phyloP scores from a whole-genome alignment of 2,888 invertebrate species.

The Anodontia alba region DNA sequence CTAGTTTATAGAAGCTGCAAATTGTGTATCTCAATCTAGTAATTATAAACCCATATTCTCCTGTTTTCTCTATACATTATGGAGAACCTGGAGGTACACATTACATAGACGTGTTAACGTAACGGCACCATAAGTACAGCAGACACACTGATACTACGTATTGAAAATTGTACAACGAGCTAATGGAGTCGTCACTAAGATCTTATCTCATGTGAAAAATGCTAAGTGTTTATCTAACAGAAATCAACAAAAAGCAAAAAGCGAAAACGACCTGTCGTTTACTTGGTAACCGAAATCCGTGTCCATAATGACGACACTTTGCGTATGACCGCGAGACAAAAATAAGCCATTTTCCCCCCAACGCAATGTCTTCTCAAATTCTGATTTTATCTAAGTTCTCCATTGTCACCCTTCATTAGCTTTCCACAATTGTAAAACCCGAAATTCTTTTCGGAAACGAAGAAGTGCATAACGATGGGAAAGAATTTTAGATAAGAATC shows the following conservation, averaged over 20 bases:
- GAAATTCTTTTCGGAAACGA: background rate
- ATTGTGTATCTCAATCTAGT: too few species aligned
- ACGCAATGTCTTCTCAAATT: background rate
- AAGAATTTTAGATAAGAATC: conserved; percentile 40
- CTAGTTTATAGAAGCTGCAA: too few species aligned
- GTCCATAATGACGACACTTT: background rate
- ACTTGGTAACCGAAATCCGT: background rate
- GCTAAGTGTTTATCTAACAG: background rate
- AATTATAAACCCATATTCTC: too few species aligned
- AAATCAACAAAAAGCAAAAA: background rate
- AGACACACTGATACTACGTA: too few species aligned
- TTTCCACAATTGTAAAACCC: background rate
- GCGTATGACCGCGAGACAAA: background rate
- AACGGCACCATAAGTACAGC: too few species aligned
- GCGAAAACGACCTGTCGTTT: background rate
- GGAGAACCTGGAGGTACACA: too few species aligned
- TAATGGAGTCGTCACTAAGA: background rate
- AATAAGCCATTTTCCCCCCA: background rate
- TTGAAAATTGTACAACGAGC: too few species aligned
- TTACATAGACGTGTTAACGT: too few species aligned
- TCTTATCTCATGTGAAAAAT: conserved; percentile 13
- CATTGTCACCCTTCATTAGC: background rate
- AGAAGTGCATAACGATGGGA: conserved; percentile 9
- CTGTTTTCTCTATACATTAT: too few species aligned
- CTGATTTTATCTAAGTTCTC: background rate